Percentiles rank a stretch among this genome's conserved stretches.
phyloP scores from a whole-genome alignment of 1,140 invertebrate species.

The Calliphora vicina region DNA sequence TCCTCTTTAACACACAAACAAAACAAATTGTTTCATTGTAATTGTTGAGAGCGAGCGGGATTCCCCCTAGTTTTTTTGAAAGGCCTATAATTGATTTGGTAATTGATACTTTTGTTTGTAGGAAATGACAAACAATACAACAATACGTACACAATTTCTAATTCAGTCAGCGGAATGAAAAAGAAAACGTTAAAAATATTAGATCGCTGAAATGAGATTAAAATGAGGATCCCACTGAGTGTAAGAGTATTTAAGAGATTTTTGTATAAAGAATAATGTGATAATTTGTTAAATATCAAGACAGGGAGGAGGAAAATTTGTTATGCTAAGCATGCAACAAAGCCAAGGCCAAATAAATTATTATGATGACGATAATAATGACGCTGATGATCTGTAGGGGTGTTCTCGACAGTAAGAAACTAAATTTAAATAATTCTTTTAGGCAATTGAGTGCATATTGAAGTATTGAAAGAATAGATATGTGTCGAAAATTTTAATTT shows the following conservation, averaged over 20 bases:
- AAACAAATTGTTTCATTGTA: background rate
- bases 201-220: background rate
- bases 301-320: background rate
- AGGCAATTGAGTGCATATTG: too few relatives aligned
- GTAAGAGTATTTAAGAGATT: background rate
- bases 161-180: background rate
- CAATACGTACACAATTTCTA: background rate
- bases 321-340: background rate
- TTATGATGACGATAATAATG: background rate
- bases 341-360: background rate
- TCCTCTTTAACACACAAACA: background rate
- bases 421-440: too few relatives aligned
- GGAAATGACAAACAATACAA: slow-evolving; percentile 5
- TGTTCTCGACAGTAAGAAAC: background rate
- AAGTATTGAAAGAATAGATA: too few relatives aligned
- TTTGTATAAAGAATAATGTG: background rate
- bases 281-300: slow-evolving; percentile 14
- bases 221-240: background rate
- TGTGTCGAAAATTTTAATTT: too few relatives aligned
- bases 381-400: background rate
- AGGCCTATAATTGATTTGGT: slow-evolving; percentile 24
- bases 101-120: slow-evolving; percentile 34
- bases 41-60: background rate
- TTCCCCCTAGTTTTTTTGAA: background rate
- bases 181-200: background rate